Percentiles rank a stretch among this genome's conserved stretches.
Evolutionary conservation across 2,113 vertebrate genomes (phyloP).

Genomic region (Paramormyrops kingsleyae): DNA sequence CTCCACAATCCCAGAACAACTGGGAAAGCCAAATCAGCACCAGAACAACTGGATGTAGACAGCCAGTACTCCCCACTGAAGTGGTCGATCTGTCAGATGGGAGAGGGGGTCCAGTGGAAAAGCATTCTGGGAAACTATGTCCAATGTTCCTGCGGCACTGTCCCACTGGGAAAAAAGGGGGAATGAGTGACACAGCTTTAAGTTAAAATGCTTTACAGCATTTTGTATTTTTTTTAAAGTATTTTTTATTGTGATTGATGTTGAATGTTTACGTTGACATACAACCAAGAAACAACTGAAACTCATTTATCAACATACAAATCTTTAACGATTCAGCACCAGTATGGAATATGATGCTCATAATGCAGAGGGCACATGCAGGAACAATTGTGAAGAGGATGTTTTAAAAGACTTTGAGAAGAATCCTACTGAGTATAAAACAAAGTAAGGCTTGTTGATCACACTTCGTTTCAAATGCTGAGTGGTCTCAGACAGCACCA

Average conservation of each 20-base stretch:
- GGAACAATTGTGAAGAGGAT: background rate
- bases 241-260: background rate
- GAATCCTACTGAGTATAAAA: background rate
- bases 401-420: background rate
- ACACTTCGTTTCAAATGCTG: background rate
- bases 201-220: background rate
- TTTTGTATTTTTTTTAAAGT: background rate
- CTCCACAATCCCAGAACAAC: background rate
- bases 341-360: background rate
- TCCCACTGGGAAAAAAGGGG: background rate
- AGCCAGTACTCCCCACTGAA: background rate
- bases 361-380: background rate
- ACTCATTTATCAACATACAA: background rate
- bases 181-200: background rate
- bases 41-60: background rate
- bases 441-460: background rate
- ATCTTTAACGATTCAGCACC: constrained; percentile 15
- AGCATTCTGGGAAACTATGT: background rate
- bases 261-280: background rate
- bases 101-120: constrained; percentile 5
- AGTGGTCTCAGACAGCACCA: background rate
- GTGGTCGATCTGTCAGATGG: background rate
- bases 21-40: constrained; percentile 2
- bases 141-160: background rate
- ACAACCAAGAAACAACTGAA: background rate